Conservation (phyloP, 2,797 vertebrate genomes). For the Pogonophryne albipinna region DNA sequence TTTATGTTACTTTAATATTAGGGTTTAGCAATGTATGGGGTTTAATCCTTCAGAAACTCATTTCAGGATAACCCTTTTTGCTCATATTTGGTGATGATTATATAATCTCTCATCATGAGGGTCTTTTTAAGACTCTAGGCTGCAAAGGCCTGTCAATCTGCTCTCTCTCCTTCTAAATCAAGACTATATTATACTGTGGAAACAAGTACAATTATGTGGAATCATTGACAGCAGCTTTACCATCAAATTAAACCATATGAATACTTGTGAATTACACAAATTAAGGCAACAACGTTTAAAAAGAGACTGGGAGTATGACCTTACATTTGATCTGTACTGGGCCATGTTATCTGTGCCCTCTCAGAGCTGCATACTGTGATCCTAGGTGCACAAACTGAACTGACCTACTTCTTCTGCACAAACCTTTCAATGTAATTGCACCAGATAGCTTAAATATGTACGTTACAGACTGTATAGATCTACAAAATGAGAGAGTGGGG, state of each 20-base stretch:
- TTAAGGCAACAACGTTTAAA: neutral
- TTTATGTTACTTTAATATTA: neutral
- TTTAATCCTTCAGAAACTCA: conserved; percentile 24
- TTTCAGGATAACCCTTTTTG: conserved; percentile 17
- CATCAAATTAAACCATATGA: neutral
- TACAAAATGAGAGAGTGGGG: conserved; percentile 11
- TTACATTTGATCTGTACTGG: neutral
- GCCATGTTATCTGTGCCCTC: neutral
- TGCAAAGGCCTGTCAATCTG: neutral
- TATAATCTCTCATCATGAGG: neutral
- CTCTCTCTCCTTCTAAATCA: neutral
- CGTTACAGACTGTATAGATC: conserved; percentile 39
- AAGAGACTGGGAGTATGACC: neutral
- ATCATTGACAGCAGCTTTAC: neutral
- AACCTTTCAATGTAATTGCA: conserved; percentile 73
- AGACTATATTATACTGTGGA: neutral
- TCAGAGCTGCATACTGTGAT: conserved; percentile 35
- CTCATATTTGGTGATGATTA: conserved; percentile 9
- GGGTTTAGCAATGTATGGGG: neutral
- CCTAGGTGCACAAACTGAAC: conserved; percentile 47
- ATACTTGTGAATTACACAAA: conserved; percentile 1
- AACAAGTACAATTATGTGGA: neutral
- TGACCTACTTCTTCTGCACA: conserved; percentile 66
- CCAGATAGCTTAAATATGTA: conserved; percentile 51
- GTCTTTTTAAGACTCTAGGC: neutral